These are phyloP conservation scores for Leptothorax acervorum DNA, from an alignment of 2,888 invertebrate genomes.

Conservation along the genomic window DNA sequence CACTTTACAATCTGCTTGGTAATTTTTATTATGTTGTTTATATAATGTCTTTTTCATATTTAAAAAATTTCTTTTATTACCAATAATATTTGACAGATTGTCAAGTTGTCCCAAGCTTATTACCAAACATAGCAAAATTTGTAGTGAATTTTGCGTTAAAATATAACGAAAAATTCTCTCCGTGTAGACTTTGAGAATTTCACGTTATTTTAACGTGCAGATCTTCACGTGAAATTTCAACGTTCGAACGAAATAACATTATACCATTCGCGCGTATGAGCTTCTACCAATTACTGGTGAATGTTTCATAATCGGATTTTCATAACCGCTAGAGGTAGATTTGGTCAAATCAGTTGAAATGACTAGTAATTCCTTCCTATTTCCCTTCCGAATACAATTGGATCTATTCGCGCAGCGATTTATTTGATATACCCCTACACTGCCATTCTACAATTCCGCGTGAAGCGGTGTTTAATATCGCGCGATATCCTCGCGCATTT, in stretches of 20 bases:
- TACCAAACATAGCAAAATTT: too few species aligned
- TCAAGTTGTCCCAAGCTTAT: too few species aligned
- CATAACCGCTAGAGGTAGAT: conserved; percentile 40
- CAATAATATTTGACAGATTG: too few species aligned
- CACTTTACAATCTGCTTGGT: too few species aligned
- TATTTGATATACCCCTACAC: background rate
- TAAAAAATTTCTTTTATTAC: too few species aligned
- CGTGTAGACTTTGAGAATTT: background rate
- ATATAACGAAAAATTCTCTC: too few species aligned
- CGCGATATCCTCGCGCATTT: background rate
- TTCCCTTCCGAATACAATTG: background rate
- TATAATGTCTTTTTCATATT: too few species aligned
- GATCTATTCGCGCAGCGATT: conserved; percentile 37
- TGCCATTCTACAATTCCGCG: background rate
- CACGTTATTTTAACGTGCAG: conserved; percentile 9
- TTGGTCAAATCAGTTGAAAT: conserved; percentile 35
- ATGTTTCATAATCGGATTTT: conserved; percentile 42
- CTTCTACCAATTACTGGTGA: conserved; percentile 10
- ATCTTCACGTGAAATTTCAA: conserved; percentile 9
- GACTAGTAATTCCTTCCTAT: conserved; percentile 12
- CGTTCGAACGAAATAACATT: conserved; percentile 7
- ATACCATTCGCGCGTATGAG: background rate
- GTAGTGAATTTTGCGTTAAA: too few species aligned
- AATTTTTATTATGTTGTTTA: too few species aligned
- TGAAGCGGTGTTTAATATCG: conserved; percentile 25